These are phyloP conservation scores for Oreocharis arfaki DNA, from an alignment of 2,113 vertebrate genomes.

Conservation along the genomic window DNA sequence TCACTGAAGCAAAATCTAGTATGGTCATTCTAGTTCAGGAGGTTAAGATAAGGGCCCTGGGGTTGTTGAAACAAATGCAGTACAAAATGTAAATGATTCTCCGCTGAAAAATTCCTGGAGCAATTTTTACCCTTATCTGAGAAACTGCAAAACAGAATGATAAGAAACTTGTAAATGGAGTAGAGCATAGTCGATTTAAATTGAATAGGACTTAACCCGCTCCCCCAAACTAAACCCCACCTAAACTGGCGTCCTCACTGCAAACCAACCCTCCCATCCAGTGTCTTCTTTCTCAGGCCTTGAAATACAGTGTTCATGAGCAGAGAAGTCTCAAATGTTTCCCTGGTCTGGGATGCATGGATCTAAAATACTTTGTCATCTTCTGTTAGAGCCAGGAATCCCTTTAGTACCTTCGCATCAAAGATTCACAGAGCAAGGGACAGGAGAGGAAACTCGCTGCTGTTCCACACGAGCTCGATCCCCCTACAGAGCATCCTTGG, in stretches of 20 bases:
- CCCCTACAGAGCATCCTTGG: slow-evolving; percentile 5
- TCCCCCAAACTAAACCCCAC: neutral
- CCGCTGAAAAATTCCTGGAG: neutral
- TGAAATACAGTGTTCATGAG: slow-evolving; percentile 1
- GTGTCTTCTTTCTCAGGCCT: neutral
- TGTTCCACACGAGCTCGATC: neutral
- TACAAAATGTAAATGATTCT: neutral
- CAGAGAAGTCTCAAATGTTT: neutral
- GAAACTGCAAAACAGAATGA: neutral
- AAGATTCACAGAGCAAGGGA: slow-evolving; percentile 22
- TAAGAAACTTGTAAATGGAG: neutral
- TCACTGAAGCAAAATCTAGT: neutral
- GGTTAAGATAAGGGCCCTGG: neutral
- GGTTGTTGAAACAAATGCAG: neutral
- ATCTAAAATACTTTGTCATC: neutral
- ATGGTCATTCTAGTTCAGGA: neutral
- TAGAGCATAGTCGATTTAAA: neutral
- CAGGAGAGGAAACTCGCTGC: neutral
- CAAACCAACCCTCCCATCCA: too few relatives aligned
- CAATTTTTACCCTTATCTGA: neutral
- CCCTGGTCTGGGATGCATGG: neutral
- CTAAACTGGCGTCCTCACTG: neutral
- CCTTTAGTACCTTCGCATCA: slow-evolving; percentile 4
- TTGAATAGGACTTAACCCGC: neutral
- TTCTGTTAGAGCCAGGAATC: slow-evolving; percentile 7